phyloP scores from a whole-genome alignment of 2,113 vertebrate genomes.

The Neolamprologus falcicula region DNA sequence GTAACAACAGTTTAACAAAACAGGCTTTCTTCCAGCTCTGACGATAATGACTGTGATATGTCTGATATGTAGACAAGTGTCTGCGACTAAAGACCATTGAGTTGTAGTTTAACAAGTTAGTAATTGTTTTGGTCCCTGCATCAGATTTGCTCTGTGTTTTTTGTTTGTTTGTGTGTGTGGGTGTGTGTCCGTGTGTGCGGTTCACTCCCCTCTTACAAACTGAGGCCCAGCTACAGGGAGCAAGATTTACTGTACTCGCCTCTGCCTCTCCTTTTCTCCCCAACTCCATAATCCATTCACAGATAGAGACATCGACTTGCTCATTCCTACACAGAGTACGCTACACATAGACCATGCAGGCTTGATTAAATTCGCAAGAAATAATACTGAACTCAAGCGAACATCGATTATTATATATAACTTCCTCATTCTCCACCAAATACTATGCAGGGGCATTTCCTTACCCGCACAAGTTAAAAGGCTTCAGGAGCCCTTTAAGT shows the following conservation, averaged over 20 bases:
- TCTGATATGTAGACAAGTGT: background rate
- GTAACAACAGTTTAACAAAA: conserved; percentile 10
- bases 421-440: background rate
- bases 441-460: background rate
- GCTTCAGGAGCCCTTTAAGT: background rate
- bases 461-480: background rate
- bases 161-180: background rate
- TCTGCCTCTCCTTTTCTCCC: background rate
- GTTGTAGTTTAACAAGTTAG: conserved; percentile 24
- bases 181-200: background rate
- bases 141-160: conserved; percentile 24
- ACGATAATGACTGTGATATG: conserved; percentile 1
- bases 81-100: background rate
- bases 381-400: background rate
- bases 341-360: background rate
- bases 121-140: conserved; percentile 25
- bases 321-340: background rate
- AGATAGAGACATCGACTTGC: background rate
- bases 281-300: background rate
- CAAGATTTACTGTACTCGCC: conserved; percentile 20
- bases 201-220: conserved; percentile 44
- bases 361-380: background rate
- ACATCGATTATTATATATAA: background rate
- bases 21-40: background rate
- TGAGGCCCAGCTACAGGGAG: conserved; percentile 59